Conservation (phyloP, 2,113 vertebrate genomes). For the Asarcornis scutulata region DNA sequence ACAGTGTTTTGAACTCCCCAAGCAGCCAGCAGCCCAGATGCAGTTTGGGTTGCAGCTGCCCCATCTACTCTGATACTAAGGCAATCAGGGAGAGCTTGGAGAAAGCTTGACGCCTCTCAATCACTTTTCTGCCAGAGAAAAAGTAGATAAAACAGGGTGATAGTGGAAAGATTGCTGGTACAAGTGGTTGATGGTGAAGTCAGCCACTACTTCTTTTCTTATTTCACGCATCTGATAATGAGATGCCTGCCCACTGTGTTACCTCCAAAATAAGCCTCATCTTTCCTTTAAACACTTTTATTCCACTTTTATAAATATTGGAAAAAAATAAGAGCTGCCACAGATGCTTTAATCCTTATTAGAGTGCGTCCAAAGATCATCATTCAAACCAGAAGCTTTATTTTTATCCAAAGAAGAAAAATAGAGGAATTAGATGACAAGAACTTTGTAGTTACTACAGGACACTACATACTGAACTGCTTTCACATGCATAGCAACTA, state of each 20-base stretch:
- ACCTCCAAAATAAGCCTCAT: not conserved
- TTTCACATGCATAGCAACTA: not conserved
- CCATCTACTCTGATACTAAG: not conserved
- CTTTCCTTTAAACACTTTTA: not conserved
- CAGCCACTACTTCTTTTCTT: too few relatives aligned
- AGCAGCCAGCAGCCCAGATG: fast-evolving
- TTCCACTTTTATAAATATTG: not conserved
- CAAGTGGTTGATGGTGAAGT: too few relatives aligned
- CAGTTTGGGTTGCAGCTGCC: not conserved
- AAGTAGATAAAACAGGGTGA: not conserved
- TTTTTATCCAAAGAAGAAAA: not conserved
- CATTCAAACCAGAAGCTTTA: not conserved
- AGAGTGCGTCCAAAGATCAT: not conserved
- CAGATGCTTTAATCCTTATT: not conserved
- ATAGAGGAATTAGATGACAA: not conserved
- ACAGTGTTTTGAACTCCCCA: not conserved
- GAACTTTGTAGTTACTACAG: not conserved
- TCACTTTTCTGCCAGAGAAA: not conserved
- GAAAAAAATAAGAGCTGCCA: not conserved
- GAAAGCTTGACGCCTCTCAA: not conserved
- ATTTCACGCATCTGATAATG: not conserved
- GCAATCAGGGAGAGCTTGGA: not conserved
- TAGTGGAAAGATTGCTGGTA: not conserved
- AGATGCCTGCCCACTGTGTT: not conserved
- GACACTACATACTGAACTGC: not conserved